Evolutionary conservation across 1,140 invertebrate species (phyloP).

Genomic region (Kradibia gibbosae): DNA sequence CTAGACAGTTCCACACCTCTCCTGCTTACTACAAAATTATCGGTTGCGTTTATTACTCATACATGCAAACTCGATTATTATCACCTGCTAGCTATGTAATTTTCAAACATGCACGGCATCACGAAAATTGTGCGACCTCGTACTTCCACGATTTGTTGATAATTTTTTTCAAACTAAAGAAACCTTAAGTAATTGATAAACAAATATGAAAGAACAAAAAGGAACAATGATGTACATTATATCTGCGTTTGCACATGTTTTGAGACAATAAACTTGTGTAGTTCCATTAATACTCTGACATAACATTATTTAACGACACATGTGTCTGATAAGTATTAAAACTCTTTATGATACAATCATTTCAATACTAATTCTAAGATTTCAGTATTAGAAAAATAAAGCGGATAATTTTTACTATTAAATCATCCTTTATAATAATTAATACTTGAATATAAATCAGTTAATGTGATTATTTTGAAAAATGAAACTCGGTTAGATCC

Average conservation of each 20-base stretch:
- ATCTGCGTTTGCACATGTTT: constrained; percentile 4
- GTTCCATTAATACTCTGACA: not conserved
- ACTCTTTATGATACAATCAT: not conserved
- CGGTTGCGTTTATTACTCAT: constrained; percentile 44
- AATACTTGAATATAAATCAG: too few relatives aligned
- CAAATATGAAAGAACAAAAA: constrained; percentile 21
- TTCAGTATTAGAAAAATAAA: too few relatives aligned
- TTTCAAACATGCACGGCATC: constrained; percentile 26
- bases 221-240: not conserved
- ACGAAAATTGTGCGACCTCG: constrained; percentile 30
- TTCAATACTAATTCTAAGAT: too few relatives aligned
- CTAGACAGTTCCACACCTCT: constrained; percentile 19
- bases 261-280: not conserved
- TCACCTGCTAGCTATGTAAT: constrained; percentile 27
- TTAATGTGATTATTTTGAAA: too few relatives aligned
- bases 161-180: constrained; percentile 35
- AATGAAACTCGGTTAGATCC: too few relatives aligned
- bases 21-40: not conserved
- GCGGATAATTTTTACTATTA: too few relatives aligned
- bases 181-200: constrained; percentile 48
- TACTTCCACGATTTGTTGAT: not conserved
- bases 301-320: not conserved
- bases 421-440: too few relatives aligned
- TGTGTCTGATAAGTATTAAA: not conserved
- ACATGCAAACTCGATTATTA: constrained; percentile 29